Percentiles rank a stretch among this genome's conserved stretches.
Conservation (phyloP, 35 echinoderm and acorn worm genomes). For the Ophioderma brevispina region DNA sequence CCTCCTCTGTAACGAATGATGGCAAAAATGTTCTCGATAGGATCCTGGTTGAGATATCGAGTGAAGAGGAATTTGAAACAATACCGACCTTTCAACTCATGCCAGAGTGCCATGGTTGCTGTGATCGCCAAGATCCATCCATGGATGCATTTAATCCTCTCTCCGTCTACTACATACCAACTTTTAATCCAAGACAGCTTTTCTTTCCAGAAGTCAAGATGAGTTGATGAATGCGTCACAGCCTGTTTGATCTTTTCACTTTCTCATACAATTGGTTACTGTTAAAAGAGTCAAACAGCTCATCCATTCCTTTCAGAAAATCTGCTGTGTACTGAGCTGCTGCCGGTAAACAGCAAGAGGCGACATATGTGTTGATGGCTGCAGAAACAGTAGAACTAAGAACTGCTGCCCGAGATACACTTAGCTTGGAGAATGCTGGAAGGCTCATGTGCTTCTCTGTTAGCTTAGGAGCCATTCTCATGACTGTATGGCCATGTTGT, state of each 20-base stretch:
- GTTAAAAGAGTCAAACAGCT: slow-evolving; percentile 54
- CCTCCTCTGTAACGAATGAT: slow-evolving; percentile 22
- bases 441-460: slow-evolving; percentile 26
- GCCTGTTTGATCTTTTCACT: slow-evolving; percentile 15
- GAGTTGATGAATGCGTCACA: neutral
- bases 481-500: neutral
- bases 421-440: slow-evolving; percentile 51
- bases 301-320: slow-evolving; percentile 26
- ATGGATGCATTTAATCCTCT: slow-evolving; percentile 4
- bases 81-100: neutral
- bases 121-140: slow-evolving; percentile 35
- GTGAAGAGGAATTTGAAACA: slow-evolving; percentile 21
- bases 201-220: slow-evolving; percentile 32
- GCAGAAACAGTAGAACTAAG: slow-evolving; percentile 53
- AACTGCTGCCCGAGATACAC: slow-evolving; percentile 56
- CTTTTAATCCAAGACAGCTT: slow-evolving; percentile 9
- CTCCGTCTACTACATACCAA: neutral
- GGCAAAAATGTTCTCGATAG: slow-evolving; percentile 23
- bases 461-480: slow-evolving; percentile 51
- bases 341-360: slow-evolving; percentile 23
- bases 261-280: neutral
- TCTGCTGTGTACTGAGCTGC: slow-evolving; percentile 37
- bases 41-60: slow-evolving; percentile 12
- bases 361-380: slow-evolving; percentile 48
- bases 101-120: neutral